Base-by-base conservation (phyloP, 2,888 invertebrate species). In the Ischnus inquisitorius region DNA sequence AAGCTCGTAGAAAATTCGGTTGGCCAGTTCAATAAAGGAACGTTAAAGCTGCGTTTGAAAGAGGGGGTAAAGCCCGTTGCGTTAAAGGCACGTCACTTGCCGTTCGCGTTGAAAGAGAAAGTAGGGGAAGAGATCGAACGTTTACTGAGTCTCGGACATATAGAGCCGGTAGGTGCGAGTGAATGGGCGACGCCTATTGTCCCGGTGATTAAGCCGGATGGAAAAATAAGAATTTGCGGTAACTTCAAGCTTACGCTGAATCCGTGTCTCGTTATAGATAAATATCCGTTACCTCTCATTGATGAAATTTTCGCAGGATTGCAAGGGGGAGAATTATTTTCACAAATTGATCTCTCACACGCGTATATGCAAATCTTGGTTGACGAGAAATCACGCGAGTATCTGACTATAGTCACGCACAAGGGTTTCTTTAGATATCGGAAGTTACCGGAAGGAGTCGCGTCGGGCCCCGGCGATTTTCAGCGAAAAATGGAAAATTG, bases 121-220 rank as follows among this genome's bases (percentile, higher is more conserved):
- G 43, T 43, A 2, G 43, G 43, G 2, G 43, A 43, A 43, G 43
- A 43, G 43, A 0, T 43, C 0, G 43, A 43, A 2, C 43, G 43
- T 0, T 43, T 43, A 12, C 10, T 2, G 43, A 43, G 43, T 2
- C 43, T 43, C 1, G 43, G 43, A 2, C 43, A 85, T 83, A 16
- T 80, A 87, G 60, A 75, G 85, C 51, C 72, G 22, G 67, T 85
- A 65, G 51, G 90, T 19, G 54, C 48, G 25, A 88, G 88, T 22
- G 87, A 90, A 71, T 90, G 90, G 43, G 43, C 43, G 2, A 43
- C 43, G 0, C 43, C 43, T 12, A 43, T 43, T 43, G 43, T 43
- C 1, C 43, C 43, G 12, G 46, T 46, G n/a, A 46, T 46, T 0
- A 60, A 60, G 28, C 14, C 60, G 28, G 60, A 60, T 22, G 60